Conservation (phyloP, 2,113 vertebrate species). For the Aegotheles bennettii region DNA sequence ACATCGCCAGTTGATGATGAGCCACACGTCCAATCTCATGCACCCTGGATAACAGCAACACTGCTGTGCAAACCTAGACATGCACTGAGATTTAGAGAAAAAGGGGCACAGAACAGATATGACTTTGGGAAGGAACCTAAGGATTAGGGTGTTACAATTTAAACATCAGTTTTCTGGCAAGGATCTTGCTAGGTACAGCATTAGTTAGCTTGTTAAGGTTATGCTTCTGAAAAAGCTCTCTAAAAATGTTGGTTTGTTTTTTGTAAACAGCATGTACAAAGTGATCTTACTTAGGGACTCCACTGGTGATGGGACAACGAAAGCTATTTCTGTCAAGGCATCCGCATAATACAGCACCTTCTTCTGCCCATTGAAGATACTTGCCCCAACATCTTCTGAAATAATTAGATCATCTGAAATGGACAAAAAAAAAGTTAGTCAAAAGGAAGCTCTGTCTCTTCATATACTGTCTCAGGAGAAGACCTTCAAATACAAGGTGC, state of each 20-base stretch:
- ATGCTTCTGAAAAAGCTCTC: neutral
- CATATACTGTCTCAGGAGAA: neutral
- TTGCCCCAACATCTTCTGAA: conserved; percentile 86
- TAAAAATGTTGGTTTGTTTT: neutral
- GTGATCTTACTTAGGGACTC: conserved; percentile 83
- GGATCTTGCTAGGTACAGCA: neutral
- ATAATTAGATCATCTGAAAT: conserved; percentile 78
- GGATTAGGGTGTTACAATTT: neutral
- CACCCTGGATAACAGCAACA: neutral
- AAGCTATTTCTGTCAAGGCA: conserved; percentile 93
- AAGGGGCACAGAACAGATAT: neutral
- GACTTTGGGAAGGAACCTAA: neutral
- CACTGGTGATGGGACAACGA: conserved; percentile 89
- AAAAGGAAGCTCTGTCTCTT: neutral
- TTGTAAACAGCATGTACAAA: neutral
- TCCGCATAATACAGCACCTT: conserved; percentile 94
- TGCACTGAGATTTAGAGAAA: neutral
- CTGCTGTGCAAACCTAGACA: neutral
- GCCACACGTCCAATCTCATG: accelerated
- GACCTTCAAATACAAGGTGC: neutral
- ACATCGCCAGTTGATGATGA: neutral
- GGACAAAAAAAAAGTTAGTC: neutral
- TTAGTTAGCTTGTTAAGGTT: neutral
- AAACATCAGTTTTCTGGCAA: neutral
- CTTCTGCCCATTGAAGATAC: conserved; percentile 92